Evolutionary conservation across 2,888 invertebrate genomes (phyloP).

Genomic region (Troides helena): DNA sequence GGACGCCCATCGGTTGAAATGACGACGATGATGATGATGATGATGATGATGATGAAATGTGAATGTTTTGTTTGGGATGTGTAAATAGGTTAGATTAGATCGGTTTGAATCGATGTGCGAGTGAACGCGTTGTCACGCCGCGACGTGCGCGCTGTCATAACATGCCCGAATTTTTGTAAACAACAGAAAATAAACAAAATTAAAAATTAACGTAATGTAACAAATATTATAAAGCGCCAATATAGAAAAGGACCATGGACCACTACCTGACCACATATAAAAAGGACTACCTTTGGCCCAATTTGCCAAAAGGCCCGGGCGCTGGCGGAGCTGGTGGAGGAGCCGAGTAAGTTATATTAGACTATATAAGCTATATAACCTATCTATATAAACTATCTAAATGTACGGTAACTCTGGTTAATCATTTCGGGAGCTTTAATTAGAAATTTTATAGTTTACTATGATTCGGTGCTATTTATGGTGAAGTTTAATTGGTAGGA

Average conservation of each 20-base stretch:
- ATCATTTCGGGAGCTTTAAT: too few species aligned
- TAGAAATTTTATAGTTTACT: too few species aligned
- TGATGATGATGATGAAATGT: too few species aligned
- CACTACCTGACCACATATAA: slow-evolving; percentile 82
- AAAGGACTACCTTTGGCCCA: slow-evolving; percentile 83
- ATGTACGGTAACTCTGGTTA: too few species aligned
- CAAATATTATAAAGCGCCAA: slow-evolving; percentile 25
- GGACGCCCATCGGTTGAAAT: too few species aligned
- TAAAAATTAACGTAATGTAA: slow-evolving; percentile 38
- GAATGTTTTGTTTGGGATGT: too few species aligned
- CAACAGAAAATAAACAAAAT: slow-evolving; percentile 12
- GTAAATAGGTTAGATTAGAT: not conserved
- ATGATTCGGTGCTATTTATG: too few species aligned
- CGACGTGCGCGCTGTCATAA: slow-evolving; percentile 10
- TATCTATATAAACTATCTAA: too few species aligned
- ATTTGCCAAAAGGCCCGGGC: slow-evolving; percentile 49
- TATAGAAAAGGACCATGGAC: slow-evolving; percentile 63
- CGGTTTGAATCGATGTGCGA: slow-evolving; percentile 5
- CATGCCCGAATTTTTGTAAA: slow-evolving; percentile 7
- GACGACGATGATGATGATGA: too few species aligned
- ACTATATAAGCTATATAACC: not conserved
- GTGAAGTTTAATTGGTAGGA: too few species aligned
- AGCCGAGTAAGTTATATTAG: slow-evolving; percentile 47
- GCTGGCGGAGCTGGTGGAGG: slow-evolving; percentile 36
- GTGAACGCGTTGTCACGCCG: slow-evolving; percentile 3